phyloP scores from a whole-genome alignment of 2,888 invertebrate genomes.

The Xylota segnis region DNA sequence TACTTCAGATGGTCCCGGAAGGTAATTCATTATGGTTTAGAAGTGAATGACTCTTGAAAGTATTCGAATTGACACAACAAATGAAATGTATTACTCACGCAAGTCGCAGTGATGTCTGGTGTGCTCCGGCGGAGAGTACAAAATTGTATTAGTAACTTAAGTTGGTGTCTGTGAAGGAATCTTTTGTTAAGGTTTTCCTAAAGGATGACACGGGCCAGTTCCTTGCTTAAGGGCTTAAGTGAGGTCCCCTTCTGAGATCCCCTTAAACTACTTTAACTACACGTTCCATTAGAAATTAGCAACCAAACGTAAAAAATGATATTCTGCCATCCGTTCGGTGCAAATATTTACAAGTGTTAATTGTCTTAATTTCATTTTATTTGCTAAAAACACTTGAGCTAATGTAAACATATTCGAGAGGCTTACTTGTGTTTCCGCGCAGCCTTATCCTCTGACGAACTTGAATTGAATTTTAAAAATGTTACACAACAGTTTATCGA shows the following conservation, averaged over 20 bases:
- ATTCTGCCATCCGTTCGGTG: not conserved
- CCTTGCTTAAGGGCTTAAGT: too few relatives aligned
- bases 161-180: too few relatives aligned
- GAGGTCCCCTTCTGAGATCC: not conserved
- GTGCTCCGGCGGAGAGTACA: too few relatives aligned
- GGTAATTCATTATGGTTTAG: too few relatives aligned
- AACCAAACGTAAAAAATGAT: not conserved
- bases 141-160: too few relatives aligned
- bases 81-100: too few relatives aligned
- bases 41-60: too few relatives aligned
- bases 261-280: not conserved
- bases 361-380: constrained; percentile 13
- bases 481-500: not conserved
- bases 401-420: constrained; percentile 39
- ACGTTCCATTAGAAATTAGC: constrained; percentile 8
- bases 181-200: too few relatives aligned
- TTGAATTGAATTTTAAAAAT: constrained; percentile 5
- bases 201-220: too few relatives aligned
- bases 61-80: too few relatives aligned
- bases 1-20: too few relatives aligned
- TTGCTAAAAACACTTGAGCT: constrained; percentile 48
- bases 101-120: too few relatives aligned
- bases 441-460: not conserved
- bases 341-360: constrained; percentile 29
- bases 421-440: constrained; percentile 6